Conservation (phyloP, 1,140 invertebrate species). For the Calycopis cecrops region DNA sequence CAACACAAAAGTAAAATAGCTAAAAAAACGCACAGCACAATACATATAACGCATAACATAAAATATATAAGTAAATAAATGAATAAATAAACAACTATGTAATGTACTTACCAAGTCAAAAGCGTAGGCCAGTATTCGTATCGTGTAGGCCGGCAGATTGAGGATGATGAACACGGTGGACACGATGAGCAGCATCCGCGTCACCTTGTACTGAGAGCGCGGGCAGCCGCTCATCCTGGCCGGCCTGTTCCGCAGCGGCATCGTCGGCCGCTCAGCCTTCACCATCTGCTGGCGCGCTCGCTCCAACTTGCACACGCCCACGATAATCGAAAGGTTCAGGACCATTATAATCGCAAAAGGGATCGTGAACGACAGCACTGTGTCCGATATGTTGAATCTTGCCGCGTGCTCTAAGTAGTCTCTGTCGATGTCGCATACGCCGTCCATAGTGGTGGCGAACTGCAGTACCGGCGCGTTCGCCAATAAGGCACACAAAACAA, state of each 20-base stretch:
- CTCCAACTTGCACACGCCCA: constrained; percentile 74
- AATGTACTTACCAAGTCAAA: constrained; percentile 48
- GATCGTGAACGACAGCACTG: constrained; percentile 81
- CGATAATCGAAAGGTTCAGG: constrained; percentile 82
- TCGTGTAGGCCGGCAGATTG: constrained; percentile 84
- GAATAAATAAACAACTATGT: no score
- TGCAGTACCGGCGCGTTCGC: constrained; percentile 79
- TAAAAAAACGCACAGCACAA: no score
- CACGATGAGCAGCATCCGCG: constrained; percentile 88
- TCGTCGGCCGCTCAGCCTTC: constrained; percentile 45
- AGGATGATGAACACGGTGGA: constrained; percentile 86
- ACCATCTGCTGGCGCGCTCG: constrained; percentile 39
- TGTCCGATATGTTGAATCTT: constrained; percentile 82
- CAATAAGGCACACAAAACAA: constrained; percentile 75
- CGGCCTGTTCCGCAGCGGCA: constrained; percentile 40
- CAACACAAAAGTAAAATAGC: no score
- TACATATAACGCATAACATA: no score
- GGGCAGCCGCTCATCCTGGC: constrained; percentile 29
- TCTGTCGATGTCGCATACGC: constrained; percentile 54
- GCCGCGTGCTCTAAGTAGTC: constrained; percentile 75
- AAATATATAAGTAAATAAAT: no score
- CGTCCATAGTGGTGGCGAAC: constrained; percentile 61
- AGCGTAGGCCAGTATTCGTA: constrained; percentile 77
- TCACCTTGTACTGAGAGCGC: constrained; percentile 81
- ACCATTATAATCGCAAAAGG: constrained; percentile 82